phyloP scores from a whole-genome alignment of 2,888 invertebrate genomes.

The Phymatocera aterrima region DNA sequence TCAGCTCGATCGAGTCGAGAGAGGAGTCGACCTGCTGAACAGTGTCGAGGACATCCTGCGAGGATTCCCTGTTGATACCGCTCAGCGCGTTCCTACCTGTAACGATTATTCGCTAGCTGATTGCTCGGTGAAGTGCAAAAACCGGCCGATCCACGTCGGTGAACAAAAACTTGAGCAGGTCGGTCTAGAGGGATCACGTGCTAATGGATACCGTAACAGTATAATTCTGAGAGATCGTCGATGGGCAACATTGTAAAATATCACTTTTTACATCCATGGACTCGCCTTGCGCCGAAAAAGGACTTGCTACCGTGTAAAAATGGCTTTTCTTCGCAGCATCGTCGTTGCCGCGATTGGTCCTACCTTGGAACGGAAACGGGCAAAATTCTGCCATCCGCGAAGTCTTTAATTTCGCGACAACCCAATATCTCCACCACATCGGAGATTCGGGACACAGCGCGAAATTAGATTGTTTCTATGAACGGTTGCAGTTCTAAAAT shows the following conservation, averaged over 20 bases:
- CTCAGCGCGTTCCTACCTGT: constrained; percentile 66
- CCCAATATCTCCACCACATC: neutral
- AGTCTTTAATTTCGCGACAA: too few species aligned
- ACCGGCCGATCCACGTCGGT: constrained; percentile 15
- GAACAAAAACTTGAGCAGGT: neutral
- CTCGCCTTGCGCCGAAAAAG: neutral
- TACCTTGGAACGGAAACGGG: too few species aligned
- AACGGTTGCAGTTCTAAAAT: neutral
- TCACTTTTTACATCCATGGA: neutral
- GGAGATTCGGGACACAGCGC: neutral
- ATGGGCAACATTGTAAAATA: constrained; percentile 4
- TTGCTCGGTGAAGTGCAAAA: constrained; percentile 26
- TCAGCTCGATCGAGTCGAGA: constrained; percentile 78
- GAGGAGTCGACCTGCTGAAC: constrained; percentile 78
- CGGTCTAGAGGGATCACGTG: neutral
- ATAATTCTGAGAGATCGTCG: neutral
- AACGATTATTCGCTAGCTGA: constrained; percentile 41
- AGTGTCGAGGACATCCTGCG: constrained; percentile 81
- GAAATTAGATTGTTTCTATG: neutral
- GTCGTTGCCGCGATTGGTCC: too few species aligned
- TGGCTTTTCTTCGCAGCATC: neutral
- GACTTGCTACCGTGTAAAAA: neutral
- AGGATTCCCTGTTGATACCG: constrained; percentile 71
- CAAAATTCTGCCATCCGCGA: neutral
- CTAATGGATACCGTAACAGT: neutral